Conservation (phyloP, 2,888 invertebrate genomes). For the Phytoseiulus persimilis region DNA sequence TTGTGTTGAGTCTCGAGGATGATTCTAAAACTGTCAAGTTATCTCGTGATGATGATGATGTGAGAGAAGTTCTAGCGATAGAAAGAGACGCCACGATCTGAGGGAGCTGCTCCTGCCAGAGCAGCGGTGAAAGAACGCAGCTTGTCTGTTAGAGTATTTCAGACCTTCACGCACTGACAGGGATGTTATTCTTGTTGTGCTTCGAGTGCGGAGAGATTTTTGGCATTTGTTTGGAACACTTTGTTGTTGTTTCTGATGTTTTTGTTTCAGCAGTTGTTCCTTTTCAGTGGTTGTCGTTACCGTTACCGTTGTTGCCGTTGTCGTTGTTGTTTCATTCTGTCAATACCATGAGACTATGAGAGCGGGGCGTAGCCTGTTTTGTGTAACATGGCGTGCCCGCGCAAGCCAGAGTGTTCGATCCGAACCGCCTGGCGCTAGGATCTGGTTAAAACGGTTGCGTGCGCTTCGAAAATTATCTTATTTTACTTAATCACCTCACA, state of each 20-base stretch:
- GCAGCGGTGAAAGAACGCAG: background rate
- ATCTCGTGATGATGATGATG: background rate
- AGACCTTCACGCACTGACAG: background rate
- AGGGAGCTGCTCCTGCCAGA: background rate
- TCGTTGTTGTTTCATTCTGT: background rate
- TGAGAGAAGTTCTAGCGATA: background rate
- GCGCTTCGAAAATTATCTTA: background rate
- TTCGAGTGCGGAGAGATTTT: background rate
- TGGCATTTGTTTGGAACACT: background rate
- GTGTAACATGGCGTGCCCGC: background rate
- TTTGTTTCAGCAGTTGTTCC: background rate
- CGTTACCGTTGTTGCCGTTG: background rate
- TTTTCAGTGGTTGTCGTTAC: background rate
- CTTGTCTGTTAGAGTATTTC: background rate
- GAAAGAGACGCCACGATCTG: background rate
- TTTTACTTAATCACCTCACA: too few species aligned
- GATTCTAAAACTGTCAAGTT: background rate
- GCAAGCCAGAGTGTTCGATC: background rate
- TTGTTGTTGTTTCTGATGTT: background rate
- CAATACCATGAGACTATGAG: background rate
- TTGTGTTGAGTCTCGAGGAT: background rate
- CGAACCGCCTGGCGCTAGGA: background rate
- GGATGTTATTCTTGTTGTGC: background rate
- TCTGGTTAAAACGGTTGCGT: background rate
- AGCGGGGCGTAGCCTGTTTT: background rate